Evolutionary conservation across 2,113 vertebrate species (phyloP), one percentile per base, ranked within the genome.

Genomic region (Empidonax traillii): DNA sequence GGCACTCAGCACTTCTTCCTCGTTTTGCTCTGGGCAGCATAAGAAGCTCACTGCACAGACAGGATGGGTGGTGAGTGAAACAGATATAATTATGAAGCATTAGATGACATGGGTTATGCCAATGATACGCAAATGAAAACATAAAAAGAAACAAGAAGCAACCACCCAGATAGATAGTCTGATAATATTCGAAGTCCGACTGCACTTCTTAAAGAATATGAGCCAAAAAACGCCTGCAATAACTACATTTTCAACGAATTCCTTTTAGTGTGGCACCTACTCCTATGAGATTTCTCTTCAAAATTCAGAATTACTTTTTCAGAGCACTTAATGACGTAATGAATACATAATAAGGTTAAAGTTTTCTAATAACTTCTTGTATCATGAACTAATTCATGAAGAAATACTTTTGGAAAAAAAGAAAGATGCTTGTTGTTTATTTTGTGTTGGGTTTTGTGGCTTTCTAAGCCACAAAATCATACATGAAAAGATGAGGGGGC

Each of bases 1-100:
- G 99, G 98, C 99, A 99, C 98, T 99, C 99, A 96, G 99, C 99
- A 98, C 99, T 99, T 97, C 99, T 99, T 96, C 99, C 99, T 97
- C 99, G 99, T 98, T 99, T 99, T 98, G 99, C 99, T 98, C 99
- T 99, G 99, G 99, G 99, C 98, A 99, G 98, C 98, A 99, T 99
- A 98, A 99, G 99, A 98, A 99, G 98, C 98, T 99, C 99, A 98
- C 99, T 99, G 98, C 98, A 98, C 98, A 98, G 98, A 99, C 98
- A 99, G 98, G 98, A 99, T 98, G 98, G 97, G 97, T 97, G 98
- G 97, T 98, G 97, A 98, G 98, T 98, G 98, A 98, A 96, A 98
- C 97, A 98, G 97, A 91, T 94, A 97, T 91, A 96, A 93, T 98
- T 94, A 98, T 98, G 98, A 98, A 97, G 98, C 98, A 98, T 98